Evolutionary conservation across 2,797 vertebrate genomes (phyloP).

Genomic region (Chanos chanos): DNA sequence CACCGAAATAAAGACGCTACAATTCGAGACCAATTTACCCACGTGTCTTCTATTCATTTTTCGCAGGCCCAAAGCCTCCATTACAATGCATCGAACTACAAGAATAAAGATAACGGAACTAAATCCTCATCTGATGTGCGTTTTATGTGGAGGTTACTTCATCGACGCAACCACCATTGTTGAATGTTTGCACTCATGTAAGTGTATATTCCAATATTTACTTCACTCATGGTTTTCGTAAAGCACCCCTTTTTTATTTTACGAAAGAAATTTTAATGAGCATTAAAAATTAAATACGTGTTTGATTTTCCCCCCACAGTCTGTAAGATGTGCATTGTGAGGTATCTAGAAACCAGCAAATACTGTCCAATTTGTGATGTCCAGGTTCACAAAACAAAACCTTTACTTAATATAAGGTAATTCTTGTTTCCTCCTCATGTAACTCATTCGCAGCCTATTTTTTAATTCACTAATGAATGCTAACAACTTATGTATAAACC

Average conservation of each 20-base stretch:
- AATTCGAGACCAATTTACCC: background rate
- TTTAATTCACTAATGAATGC: too few species aligned
- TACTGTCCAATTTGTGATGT: conserved; percentile 99
- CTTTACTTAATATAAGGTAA: conserved; percentile 96
- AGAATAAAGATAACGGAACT: conserved; percentile 99
- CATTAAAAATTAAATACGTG: background rate
- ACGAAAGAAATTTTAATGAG: background rate
- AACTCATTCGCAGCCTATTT: too few species aligned
- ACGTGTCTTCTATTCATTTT: background rate
- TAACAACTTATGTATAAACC: background rate
- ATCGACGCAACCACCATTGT: conserved; percentile 98
- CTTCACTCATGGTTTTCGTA: background rate
- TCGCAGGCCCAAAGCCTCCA: conserved; percentile 26
- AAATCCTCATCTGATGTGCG: conserved; percentile 98
- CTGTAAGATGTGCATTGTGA: conserved; percentile 98
- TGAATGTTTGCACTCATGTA: conserved; percentile 98
- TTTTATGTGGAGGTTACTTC: conserved; percentile 97
- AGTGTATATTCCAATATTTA: conserved; percentile 53
- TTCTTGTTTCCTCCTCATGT: too few species aligned
- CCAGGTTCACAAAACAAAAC: conserved; percentile 98
- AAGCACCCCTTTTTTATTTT: background rate
- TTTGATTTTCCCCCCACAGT: conserved; percentile 64
- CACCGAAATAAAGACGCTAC: too few species aligned
- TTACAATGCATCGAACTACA: conserved; percentile 95
- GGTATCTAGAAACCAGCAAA: conserved; percentile 98